Base-by-base conservation (phyloP, 2,888 invertebrate species). In the Erynnis tages region DNA sequence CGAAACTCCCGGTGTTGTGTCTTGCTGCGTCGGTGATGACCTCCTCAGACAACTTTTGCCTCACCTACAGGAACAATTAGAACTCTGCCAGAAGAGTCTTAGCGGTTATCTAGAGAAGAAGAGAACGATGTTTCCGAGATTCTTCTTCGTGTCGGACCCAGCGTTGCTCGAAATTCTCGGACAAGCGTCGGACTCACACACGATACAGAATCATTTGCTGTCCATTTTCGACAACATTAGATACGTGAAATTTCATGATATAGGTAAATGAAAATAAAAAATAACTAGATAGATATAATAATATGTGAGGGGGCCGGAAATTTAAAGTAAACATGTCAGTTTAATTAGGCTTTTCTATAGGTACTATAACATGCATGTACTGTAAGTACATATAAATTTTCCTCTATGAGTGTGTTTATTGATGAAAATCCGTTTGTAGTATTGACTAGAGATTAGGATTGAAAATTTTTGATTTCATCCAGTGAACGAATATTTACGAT, bases 21-120 rank as follows among this genome's bases (percentile, higher is more conserved):
- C 95, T 0, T 98, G 98, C 76, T 98, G 98, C 74, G 97, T 98
- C 4, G 98, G 98, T 4, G 98, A 98, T 72, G 98, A 98, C 81
- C 91, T 97, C 35, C 90, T 98, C 2, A 94, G 95, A 65, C 97
- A 98, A 75, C 90, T 98, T 14, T 81, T 98, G 19, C 98, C 98
- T 0, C 98, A 98, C 89, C 88, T 98, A 10, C 97, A 98, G 81
- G 98, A 98, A 76, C 98, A 98, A 76, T 87, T 98, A 47, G 98
- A 98, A 78, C 91, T 98, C 8, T 98, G 98, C 75, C 98, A 98
- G 83, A 98, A 98, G 82, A 98, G 98, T 13, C 91, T 98, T 1
- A 98, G 98, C 65, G 98, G 98, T 63, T 97, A 97, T 71, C 81
- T 97, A 56, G 97, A 97, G 72, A 95, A 95, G 70, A 97, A 97